Evolutionary conservation across 2,113 vertebrate species (phyloP).

Genomic region (Rhineura floridana): DNA sequence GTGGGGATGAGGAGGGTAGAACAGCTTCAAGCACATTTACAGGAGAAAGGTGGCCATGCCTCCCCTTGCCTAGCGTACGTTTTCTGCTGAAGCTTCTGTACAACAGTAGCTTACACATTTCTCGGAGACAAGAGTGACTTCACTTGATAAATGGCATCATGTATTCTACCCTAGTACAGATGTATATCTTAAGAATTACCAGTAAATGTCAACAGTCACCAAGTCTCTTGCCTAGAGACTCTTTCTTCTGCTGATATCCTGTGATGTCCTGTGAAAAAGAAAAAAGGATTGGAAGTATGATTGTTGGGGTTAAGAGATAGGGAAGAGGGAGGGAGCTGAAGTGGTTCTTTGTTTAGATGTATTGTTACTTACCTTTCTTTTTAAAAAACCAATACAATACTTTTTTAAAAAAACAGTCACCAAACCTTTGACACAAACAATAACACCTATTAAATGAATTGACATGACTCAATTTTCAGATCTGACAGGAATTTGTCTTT

Average conservation of each 20-base stretch:
- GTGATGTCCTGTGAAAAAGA: no score
- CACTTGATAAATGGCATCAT: background rate
- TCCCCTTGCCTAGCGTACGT: background rate
- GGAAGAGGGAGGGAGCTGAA: no score
- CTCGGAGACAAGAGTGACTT: background rate
- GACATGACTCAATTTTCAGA: background rate
- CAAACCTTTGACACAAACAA: background rate
- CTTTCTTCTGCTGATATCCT: no score
- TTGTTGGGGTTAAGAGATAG: no score
- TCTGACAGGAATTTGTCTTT: constrained; percentile 3
- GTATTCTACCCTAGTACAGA: background rate
- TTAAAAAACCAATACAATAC: no score
- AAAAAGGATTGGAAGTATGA: no score
- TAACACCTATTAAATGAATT: background rate
- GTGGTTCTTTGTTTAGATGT: no score
- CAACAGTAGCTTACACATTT: background rate
- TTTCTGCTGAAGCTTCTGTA: background rate
- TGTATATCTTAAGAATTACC: background rate
- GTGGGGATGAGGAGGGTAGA: no score
- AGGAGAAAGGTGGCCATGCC: background rate
- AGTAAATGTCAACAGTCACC: background rate
- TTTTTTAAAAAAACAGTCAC: no score
- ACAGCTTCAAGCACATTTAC: background rate
- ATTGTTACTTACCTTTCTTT: no score
- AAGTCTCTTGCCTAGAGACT: no score